phyloP scores from a whole-genome alignment of 2,888 invertebrate species.

The Caenorhabditis sulstoni region DNA sequence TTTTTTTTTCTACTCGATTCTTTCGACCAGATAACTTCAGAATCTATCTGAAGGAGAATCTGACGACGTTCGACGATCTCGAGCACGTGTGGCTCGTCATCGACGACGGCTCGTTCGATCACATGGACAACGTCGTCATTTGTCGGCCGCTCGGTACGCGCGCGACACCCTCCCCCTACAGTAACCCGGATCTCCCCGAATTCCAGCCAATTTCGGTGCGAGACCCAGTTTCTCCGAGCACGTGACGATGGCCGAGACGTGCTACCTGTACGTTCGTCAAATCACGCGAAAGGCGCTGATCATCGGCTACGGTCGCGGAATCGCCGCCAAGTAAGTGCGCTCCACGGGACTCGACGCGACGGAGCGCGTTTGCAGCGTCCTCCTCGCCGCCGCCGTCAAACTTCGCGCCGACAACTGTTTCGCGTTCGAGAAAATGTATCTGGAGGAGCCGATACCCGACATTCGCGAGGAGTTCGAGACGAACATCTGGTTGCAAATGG shows the following conservation, averaged over 20 bases:
- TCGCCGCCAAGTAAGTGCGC: conserved; percentile 22
- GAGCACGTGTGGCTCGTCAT: conserved; percentile 23
- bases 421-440: conserved; percentile 1
- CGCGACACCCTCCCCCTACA: no score
- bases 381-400: conserved; percentile 22
- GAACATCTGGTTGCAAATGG: conserved; percentile 10
- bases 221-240: conserved; percentile 13
- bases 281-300: conserved; percentile 26
- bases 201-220: conserved; percentile 8
- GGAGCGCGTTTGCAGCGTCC: conserved; percentile 18
- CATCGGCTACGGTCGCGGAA: conserved; percentile 25
- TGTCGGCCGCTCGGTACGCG: conserved; percentile 21
- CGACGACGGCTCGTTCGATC: conserved; percentile 30
- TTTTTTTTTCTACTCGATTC: no score
- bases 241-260: conserved; percentile 17
- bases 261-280: conserved; percentile 34
- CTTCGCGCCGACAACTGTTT: conserved; percentile 22
- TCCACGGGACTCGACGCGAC: background rate
- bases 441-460: conserved; percentile 23
- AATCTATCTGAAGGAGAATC: conserved; percentile 1
- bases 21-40: conserved; percentile 6
- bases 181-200: background rate
- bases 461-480: conserved; percentile 4
- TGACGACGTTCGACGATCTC: background rate
- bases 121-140: conserved; percentile 14